These are phyloP conservation scores for Acrobeloides nanus DNA, from an alignment of 2,888 invertebrate genomes.

Conservation along the genomic window DNA sequence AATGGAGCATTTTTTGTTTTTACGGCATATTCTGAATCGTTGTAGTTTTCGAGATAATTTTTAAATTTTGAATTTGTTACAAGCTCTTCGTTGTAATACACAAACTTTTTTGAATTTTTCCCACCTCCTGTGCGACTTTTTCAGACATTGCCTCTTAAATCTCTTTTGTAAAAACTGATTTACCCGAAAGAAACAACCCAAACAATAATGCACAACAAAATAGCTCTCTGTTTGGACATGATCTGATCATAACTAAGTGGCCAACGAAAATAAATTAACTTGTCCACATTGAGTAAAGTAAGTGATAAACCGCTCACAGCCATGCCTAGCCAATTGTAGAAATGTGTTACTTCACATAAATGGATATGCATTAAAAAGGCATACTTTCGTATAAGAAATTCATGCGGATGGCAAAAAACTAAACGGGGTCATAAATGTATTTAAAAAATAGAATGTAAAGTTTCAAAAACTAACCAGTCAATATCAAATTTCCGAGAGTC, in stretches of 20 bases:
- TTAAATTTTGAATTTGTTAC: too few species aligned
- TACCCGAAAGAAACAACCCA: conserved; percentile 50
- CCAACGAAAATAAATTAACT: conserved; percentile 53
- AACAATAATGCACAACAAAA: conserved; percentile 41
- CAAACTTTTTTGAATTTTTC: too few species aligned
- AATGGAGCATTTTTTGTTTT: too few species aligned
- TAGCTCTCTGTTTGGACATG: conserved; percentile 51
- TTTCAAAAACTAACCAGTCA: conserved; percentile 36
- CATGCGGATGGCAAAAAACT: conserved; percentile 53
- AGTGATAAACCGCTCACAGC: conserved; percentile 51
- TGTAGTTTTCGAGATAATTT: too few species aligned
- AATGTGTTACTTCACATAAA: conserved; percentile 45
- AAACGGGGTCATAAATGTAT: not conserved
- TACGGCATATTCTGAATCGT: too few species aligned
- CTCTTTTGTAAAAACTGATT: not conserved
- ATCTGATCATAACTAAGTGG: conserved; percentile 48
- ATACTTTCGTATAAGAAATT: conserved; percentile 50
- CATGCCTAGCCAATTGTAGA: conserved; percentile 51
- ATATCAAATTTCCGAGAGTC: conserved; percentile 48
- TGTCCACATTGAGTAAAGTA: conserved; percentile 50
- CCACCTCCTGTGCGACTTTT: too few species aligned
- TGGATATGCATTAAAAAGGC: conserved; percentile 44
- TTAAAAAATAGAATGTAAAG: not conserved
- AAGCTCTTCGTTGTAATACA: too few species aligned
- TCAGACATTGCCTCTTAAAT: too few species aligned